A percentile compares a stretch with the other conserved stretches of the same genome.
Conservation (phyloP, 37 sponge, comb jelly and placozoan species). For the Cliona cf. orientalis region DNA sequence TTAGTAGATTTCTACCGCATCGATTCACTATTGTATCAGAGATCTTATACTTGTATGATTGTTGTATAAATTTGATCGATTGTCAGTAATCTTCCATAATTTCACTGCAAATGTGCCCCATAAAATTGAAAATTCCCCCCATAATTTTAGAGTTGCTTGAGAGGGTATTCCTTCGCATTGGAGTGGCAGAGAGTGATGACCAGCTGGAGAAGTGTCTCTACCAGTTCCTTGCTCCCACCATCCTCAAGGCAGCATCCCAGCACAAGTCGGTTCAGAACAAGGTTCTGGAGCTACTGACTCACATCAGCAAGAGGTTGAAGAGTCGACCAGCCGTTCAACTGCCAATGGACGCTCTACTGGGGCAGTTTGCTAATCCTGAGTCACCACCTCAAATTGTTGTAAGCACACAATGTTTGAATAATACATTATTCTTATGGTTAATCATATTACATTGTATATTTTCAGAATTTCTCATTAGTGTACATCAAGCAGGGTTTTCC, state of each 20-base stretch:
- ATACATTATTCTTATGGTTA: not conserved
- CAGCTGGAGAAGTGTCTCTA: conserved; percentile 56
- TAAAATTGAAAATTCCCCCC: too few species aligned
- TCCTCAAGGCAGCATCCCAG: conserved; percentile 48
- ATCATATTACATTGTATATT: not conserved
- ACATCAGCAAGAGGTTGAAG: conserved; percentile 62
- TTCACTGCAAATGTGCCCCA: too few species aligned
- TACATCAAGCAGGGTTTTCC: conserved; percentile 60
- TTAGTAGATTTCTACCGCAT: too few species aligned
- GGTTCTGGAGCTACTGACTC: conserved; percentile 66
- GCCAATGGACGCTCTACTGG: conserved; percentile 44
- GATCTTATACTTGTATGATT: too few species aligned
- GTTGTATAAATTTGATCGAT: too few species aligned
- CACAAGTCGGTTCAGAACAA: conserved; percentile 48
- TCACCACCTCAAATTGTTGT: conserved; percentile 38
- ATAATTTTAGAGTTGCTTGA: conserved; percentile 67
- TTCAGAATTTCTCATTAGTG: conserved; percentile 62
- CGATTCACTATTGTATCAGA: too few species aligned
- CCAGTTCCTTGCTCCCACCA: conserved; percentile 56
- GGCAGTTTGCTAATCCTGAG: conserved; percentile 23
- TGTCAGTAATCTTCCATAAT: too few species aligned
- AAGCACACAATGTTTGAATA: not conserved
- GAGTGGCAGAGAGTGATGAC: conserved; percentile 71
- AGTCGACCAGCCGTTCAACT: conserved; percentile 45
- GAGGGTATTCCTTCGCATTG: conserved; percentile 61